phyloP scores from a whole-genome alignment of 2,888 invertebrate species.

The Eugnorisma glareosa region DNA sequence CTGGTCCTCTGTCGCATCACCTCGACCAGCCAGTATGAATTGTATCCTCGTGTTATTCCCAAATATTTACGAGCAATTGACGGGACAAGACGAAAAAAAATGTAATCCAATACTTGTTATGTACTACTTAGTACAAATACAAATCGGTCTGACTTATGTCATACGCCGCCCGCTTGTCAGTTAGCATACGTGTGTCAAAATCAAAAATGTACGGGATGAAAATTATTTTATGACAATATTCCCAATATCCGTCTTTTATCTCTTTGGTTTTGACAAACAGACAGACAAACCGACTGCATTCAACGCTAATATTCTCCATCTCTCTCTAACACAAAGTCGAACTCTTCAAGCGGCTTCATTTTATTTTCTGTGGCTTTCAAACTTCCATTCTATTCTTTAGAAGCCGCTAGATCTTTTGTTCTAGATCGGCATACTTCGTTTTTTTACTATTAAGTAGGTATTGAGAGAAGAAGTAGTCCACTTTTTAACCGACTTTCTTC shows the following conservation, averaged over 20 bases:
- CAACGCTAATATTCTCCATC: background rate
- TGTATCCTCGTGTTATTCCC: too few relatives aligned
- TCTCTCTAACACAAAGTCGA: constrained; percentile 21
- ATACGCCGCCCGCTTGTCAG: too few relatives aligned
- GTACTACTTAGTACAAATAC: too few relatives aligned
- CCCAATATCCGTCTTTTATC: background rate
- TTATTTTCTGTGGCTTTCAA: constrained; percentile 46
- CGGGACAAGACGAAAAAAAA: too few relatives aligned
- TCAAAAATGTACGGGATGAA: too few relatives aligned
- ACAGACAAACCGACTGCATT: background rate
- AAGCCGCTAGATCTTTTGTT: constrained; percentile 40
- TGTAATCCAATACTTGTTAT: too few relatives aligned
- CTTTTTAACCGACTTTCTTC: too few relatives aligned
- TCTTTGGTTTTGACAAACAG: background rate
- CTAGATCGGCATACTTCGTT: constrained; percentile 7
- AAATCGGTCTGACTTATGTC: too few relatives aligned
- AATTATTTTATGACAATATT: background rate
- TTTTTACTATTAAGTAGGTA: constrained; percentile 24
- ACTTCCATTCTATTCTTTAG: constrained; percentile 28
- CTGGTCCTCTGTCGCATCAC: too few relatives aligned
- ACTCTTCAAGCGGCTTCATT: constrained; percentile 30
- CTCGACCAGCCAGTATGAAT: too few relatives aligned
- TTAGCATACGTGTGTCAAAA: too few relatives aligned
- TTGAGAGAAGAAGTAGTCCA: background rate
- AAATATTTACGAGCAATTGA: too few relatives aligned